Evolutionary conservation across 2,888 invertebrate genomes (phyloP).

Genomic region (Capitulum mitella): DNA sequence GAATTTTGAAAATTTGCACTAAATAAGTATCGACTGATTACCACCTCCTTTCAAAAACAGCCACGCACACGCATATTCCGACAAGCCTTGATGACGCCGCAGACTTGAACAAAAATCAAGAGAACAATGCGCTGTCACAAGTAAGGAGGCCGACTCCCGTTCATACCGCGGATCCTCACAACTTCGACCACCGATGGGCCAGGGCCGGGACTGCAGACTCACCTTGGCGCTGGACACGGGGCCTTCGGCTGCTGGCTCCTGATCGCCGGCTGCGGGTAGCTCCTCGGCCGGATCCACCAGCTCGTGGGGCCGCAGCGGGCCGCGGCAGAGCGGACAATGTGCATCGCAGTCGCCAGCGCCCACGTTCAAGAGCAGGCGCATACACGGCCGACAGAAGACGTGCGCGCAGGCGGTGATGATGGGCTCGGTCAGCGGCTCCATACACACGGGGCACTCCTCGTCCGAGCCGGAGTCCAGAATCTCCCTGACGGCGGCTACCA

Average conservation of each 20-base stretch:
- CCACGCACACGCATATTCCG: too few relatives aligned
- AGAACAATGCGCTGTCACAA: too few relatives aligned
- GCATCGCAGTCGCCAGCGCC: background rate
- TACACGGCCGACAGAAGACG: slow-evolving; percentile 27
- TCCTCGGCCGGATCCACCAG: slow-evolving; percentile 14
- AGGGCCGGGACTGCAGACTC: background rate
- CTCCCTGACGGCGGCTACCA: background rate
- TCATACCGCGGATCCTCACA: too few relatives aligned
- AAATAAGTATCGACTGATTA: too few relatives aligned
- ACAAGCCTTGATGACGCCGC: too few relatives aligned
- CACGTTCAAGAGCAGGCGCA: background rate
- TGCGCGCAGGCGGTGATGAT: slow-evolving; percentile 28
- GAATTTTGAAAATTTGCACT: too few relatives aligned
- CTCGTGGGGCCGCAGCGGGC: background rate
- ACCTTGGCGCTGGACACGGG: background rate
- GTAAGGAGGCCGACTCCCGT: too few relatives aligned
- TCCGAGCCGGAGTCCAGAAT: slow-evolving; percentile 17
- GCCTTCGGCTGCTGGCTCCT: background rate
- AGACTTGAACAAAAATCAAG: too few relatives aligned
- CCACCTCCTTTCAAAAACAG: too few relatives aligned
- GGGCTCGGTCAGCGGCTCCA: slow-evolving; percentile 15
- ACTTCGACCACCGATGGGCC: background rate
- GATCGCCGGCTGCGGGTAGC: background rate
- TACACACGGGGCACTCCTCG: slow-evolving; percentile 27
- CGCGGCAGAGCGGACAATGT: slow-evolving; percentile 27